phyloP scores from a whole-genome alignment of 2,113 vertebrate genomes.

The Tympanuchus pallidicinctus region DNA sequence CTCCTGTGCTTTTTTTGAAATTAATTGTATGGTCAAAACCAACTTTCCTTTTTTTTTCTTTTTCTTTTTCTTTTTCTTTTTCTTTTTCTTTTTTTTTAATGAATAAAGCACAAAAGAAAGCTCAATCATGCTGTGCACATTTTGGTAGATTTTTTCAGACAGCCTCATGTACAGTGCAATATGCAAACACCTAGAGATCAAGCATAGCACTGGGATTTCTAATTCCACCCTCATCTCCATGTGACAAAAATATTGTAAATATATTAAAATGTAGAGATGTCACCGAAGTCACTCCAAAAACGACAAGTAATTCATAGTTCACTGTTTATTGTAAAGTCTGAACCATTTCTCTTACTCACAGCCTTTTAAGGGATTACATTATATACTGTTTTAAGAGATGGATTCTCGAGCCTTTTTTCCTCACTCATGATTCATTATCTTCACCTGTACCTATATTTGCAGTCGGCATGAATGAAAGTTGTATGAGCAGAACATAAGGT shows the following conservation, averaged over 20 bases:
- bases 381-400: slow-evolving; percentile 4
- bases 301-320: not conserved
- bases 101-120: not conserved
- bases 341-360: slow-evolving; percentile 10
- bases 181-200: not conserved
- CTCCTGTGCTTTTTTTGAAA: not conserved
- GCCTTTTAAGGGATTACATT: slow-evolving; percentile 1
- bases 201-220: not conserved
- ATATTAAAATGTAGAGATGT: not conserved
- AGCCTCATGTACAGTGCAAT: not conserved
- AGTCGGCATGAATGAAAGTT: not conserved
- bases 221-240: not conserved
- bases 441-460: slow-evolving; percentile 4
- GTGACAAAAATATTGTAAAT: not conserved
- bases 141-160: slow-evolving; percentile 14
- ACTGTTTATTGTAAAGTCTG: not conserved
- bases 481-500: not conserved
- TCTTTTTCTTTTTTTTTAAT: not conserved
- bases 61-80: not conserved
- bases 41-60: not conserved
- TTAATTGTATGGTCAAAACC: not conserved
- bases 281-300: not conserved
- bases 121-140: not conserved
- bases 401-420: not conserved
- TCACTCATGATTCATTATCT: not conserved